Base-by-base conservation (phyloP, 1,140 invertebrate species). In the Lordiphosa collinella region DNA sequence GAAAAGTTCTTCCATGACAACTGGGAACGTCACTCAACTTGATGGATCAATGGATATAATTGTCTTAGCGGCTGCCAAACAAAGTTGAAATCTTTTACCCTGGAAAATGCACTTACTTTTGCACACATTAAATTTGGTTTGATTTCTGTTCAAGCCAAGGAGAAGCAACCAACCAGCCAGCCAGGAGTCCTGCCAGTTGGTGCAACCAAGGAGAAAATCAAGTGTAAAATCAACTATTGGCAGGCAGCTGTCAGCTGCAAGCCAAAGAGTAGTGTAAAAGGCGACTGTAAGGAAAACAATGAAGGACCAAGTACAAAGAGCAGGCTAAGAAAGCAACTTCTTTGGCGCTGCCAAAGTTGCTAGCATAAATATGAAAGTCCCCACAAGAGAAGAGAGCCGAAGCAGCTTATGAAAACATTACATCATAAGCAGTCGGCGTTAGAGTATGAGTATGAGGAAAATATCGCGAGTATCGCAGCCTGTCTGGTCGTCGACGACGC, bases 161-260 rank as follows among this genome's bases (percentile, higher is more conserved):
- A 29, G 25, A 31, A 6, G 29, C 10, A 58, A n/a, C n/a, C n/a
- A n/a, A n/a, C n/a, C 43, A 58, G 35, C 36, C 36, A 31, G 44
- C 55, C 47, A 67, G 32, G 18, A 40, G 49, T 29, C 25, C 25
- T 29, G 25, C 25, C 25, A 54, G 34, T 49, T 35, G 46, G 40
- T 31, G 47, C 70, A 80, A 49, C 54, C 65, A 75, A 56, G 71
- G 54, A 50, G 63, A 84, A 76, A 82, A 71, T 72, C 78, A 68
- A 84, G 78, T 61, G 66, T 55, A 82, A 80, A 82, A 82, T 76
- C 76, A 82, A 76, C 78, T 72, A 82, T 82, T 84, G 76, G 78
- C 76, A 82, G 76, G 66, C 76, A 72, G 78, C 76, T 82, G 78
- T 84, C 76, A 82, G 72, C 58, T 75, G 76, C 78, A 84, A 57